These are phyloP conservation scores for Eulemur albifrons DNA, from an alignment of 2,797 vertebrate genomes.

Conservation along the genomic window DNA sequence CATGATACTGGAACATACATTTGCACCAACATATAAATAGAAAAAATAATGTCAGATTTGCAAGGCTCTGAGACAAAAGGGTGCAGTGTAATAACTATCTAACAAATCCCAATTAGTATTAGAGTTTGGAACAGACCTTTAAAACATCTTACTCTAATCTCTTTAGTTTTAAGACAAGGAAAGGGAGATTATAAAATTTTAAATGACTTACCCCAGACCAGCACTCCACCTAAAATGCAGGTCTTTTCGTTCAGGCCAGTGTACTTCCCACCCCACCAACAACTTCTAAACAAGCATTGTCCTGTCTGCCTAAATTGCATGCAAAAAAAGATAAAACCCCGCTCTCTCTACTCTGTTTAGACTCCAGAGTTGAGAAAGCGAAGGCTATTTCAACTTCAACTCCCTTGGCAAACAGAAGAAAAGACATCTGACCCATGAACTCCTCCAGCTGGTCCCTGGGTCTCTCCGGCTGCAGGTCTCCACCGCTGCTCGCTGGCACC, in stretches of 20 bases:
- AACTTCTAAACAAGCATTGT: constrained; percentile 38
- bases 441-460: neutral
- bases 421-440: neutral
- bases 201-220: neutral
- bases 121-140: neutral
- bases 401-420: constrained; percentile 47
- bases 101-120: neutral
- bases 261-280: neutral
- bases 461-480: rapidly evolving
- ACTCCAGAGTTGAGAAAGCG: constrained; percentile 24
- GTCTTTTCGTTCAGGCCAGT: neutral
- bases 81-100: neutral
- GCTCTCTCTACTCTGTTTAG: neutral
- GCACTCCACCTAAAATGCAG: neutral
- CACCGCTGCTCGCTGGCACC: neutral
- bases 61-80: neutral
- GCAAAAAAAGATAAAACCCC: neutral
- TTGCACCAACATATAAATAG: neutral
- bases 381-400: constrained; percentile 38
- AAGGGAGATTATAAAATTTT: neutral
- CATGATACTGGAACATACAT: neutral
- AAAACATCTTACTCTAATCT: neutral
- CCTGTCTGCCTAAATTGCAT: neutral
- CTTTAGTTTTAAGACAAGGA: constrained; percentile 9
- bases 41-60: neutral